phyloP scores from a whole-genome alignment of 2,888 invertebrate genomes.

The Thumatha senex region DNA sequence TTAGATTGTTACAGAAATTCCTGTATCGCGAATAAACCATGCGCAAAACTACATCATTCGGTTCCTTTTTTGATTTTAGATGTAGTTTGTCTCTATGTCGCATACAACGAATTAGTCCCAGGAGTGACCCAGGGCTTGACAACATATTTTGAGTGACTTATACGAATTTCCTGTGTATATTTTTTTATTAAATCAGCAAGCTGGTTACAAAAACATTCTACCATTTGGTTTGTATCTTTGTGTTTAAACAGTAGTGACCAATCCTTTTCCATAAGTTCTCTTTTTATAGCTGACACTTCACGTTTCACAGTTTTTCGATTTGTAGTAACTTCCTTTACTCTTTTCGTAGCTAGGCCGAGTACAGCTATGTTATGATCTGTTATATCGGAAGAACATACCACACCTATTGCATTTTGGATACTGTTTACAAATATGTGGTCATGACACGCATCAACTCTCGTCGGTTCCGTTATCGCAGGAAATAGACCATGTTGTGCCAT shows the following conservation, averaged over 20 bases:
- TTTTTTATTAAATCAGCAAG: not conserved
- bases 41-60: not conserved
- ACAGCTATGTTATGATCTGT: not conserved
- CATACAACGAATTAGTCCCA: conserved; percentile 1
- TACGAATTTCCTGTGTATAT: not conserved
- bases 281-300: not conserved
- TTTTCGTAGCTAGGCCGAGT: no score
- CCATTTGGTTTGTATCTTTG: not conserved
- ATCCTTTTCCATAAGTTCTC: not conserved
- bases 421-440: conserved; percentile 16
- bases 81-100: not conserved
- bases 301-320: no score
- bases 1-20: not conserved
- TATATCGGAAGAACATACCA: conserved; percentile 12
- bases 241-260: not conserved
- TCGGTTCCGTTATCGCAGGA: conserved; percentile 13
- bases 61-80: not conserved
- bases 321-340: no score
- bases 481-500: conserved; percentile 12
- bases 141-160: not conserved
- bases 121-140: not conserved
- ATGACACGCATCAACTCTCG: conserved; percentile 11
- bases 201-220: not conserved
- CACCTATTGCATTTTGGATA: not conserved
- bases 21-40: not conserved